Evolutionary conservation across 2,797 vertebrate genomes (phyloP).

Genomic region (Knipowitschia caucasica): DNA sequence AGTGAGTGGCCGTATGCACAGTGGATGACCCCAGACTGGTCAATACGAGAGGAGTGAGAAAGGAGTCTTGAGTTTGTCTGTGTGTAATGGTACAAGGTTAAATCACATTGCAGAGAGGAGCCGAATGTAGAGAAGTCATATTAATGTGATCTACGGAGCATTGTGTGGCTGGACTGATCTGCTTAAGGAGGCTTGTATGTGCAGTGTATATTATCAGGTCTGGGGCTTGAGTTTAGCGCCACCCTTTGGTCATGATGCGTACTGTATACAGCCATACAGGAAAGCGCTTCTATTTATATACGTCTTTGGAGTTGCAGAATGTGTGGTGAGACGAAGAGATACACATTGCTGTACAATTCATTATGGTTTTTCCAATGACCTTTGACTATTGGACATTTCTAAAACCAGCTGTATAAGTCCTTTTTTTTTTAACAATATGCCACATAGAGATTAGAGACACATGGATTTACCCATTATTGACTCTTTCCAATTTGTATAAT

Average conservation of each 20-base stretch:
- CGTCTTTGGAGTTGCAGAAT: conserved; percentile 18
- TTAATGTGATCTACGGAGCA: conserved; percentile 9
- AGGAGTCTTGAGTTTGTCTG: conserved; percentile 11
- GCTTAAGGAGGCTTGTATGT: conserved; percentile 10
- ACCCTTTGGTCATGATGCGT: conserved; percentile 59
- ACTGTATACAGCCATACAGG: conserved; percentile 36
- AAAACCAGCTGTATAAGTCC: background rate
- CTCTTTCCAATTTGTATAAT: too few species aligned
- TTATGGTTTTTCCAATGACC: too few species aligned
- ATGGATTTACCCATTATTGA: too few species aligned
- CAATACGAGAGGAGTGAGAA: conserved; percentile 54
- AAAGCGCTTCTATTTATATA: conserved; percentile 21
- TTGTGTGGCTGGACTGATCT: conserved; percentile 13
- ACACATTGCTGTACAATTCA: too few species aligned
- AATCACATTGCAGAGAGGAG: conserved; percentile 15
- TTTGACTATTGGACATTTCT: too few species aligned
- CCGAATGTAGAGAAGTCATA: conserved; percentile 7
- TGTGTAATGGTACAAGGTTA: conserved; percentile 20
- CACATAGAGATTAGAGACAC: too few species aligned
- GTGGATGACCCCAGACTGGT: conserved; percentile 68
- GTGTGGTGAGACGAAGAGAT: background rate
- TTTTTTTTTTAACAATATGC: too few species aligned
- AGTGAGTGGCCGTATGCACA: conserved; percentile 69
- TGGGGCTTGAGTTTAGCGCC: conserved; percentile 67
- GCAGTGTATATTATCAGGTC: conserved; percentile 9